Evolutionary conservation across 2,113 vertebrate genomes (phyloP).

Genomic region (Mandrillus leucophaeus): DNA sequence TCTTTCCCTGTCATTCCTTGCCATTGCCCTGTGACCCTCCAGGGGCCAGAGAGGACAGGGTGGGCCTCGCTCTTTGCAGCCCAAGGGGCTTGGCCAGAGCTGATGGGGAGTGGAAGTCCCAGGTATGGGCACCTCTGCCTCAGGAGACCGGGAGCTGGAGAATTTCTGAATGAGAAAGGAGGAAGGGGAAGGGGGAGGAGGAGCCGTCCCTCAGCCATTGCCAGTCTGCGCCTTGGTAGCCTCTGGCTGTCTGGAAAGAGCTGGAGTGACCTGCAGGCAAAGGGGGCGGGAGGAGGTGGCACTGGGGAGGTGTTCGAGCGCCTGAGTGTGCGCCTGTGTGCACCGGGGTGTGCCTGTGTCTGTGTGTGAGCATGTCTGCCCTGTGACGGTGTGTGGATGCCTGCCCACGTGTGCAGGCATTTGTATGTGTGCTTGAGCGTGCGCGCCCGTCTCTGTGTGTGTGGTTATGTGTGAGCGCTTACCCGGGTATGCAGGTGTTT

Average conservation of each 20-base stretch:
- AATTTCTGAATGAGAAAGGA: neutral
- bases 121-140: neutral
- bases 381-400: neutral
- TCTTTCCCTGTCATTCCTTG: neutral
- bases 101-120: neutral
- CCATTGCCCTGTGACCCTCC: neutral
- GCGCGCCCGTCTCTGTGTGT: neutral
- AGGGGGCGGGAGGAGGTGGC: neutral
- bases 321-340: no score
- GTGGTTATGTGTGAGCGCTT: accelerated
- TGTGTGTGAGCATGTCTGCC: neutral
- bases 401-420: neutral
- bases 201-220: neutral
- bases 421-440: neutral
- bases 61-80: neutral
- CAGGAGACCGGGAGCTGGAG: neutral
- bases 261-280: neutral
- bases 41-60: neutral
- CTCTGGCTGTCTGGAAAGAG: neutral
- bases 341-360: accelerated
- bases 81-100: neutral
- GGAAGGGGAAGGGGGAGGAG: neutral
- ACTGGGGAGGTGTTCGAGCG: no score
- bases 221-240: neutral
- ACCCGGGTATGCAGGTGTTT: neutral